phyloP scores from a whole-genome alignment of 2,888 invertebrate species.

The Dascillus cervinus region DNA sequence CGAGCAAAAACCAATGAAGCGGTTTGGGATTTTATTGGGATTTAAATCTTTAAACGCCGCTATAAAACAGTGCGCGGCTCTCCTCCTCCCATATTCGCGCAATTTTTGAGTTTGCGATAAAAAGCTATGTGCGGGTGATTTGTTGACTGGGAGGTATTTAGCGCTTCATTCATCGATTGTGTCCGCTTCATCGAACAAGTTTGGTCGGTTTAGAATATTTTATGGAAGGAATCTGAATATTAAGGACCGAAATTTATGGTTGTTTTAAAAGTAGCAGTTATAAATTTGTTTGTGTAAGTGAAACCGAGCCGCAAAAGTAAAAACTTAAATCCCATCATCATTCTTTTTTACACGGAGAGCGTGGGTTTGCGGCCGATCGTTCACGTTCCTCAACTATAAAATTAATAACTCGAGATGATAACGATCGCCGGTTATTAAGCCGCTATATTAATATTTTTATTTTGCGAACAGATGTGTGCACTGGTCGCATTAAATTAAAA shows the following conservation, averaged over 20 bases:
- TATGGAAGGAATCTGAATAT: constrained; percentile 16
- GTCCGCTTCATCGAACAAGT: constrained; percentile 10
- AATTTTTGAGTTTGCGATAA: no score
- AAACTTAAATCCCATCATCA: constrained; percentile 19
- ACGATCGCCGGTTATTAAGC: constrained; percentile 21
- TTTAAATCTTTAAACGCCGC: no score
- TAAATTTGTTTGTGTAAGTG: constrained; percentile 22
- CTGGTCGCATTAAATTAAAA: constrained; percentile 12
- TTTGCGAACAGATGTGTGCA: constrained; percentile 11
- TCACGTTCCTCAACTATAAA: constrained; percentile 16
- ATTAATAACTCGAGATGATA: constrained; percentile 21
- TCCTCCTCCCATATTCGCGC: no score
- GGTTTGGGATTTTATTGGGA: no score
- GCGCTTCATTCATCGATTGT: constrained; percentile 12
- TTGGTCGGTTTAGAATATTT: constrained; percentile 14
- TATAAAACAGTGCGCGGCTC: no score
- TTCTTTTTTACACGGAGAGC: constrained; percentile 21
- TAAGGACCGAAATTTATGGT: constrained; percentile 18
- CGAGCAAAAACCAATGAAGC: no score
- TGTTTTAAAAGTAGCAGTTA: constrained; percentile 19
- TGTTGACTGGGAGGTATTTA: no score
- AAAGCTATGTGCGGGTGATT: no score
- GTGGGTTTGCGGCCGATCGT: constrained; percentile 15
- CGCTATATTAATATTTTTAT: constrained; percentile 17
- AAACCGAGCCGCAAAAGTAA: constrained; percentile 20